phyloP scores from a whole-genome alignment of 2,888 invertebrate genomes.

The Caenorhabditis auriculariae region DNA sequence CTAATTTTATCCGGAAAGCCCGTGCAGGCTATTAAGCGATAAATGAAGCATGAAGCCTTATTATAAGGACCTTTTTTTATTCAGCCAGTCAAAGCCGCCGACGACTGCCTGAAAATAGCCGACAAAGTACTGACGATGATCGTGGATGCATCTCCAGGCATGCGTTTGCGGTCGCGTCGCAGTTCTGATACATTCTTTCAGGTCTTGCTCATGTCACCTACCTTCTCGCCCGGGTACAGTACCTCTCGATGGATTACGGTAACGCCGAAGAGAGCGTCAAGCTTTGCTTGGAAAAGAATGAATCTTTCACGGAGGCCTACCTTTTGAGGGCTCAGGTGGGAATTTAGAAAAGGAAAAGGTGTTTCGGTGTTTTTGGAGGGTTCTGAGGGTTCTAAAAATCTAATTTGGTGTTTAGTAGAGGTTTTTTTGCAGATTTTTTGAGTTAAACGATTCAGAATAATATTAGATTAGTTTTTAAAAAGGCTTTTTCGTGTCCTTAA shows the following conservation, averaged over 20 bases:
- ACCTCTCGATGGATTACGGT: constrained; percentile 74
- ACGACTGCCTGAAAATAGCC: constrained; percentile 69
- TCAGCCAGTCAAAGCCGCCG: constrained; percentile 71
- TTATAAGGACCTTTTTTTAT: no score
- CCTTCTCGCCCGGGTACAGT: constrained; percentile 79
- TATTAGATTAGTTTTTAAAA: not conserved
- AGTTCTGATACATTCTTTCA: constrained; percentile 3
- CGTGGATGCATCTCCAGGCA: constrained; percentile 79
- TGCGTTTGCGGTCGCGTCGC: no score
- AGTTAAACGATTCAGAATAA: not conserved
- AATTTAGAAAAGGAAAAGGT: not conserved
- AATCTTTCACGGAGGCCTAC: constrained; percentile 81
- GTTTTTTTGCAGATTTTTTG: not conserved
- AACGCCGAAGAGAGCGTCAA: constrained; percentile 76
- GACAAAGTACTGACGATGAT: constrained; percentile 75
- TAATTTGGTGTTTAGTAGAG: not conserved
- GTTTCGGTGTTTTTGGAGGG: not conserved
- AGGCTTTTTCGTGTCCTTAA: no score
- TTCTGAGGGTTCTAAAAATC: not conserved
- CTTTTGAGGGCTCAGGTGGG: constrained; percentile 75
- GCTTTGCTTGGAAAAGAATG: constrained; percentile 75
- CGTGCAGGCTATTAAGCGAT: no score
- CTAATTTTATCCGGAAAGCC: no score
- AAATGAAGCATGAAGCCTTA: no score
- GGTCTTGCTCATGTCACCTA: constrained; percentile 70